A percentile compares a stretch with the other conserved stretches of the same genome.
These are phyloP conservation scores for Chlorospingus semifuscus DNA, from an alignment of 2,797 vertebrate species.

Conservation along the genomic window DNA sequence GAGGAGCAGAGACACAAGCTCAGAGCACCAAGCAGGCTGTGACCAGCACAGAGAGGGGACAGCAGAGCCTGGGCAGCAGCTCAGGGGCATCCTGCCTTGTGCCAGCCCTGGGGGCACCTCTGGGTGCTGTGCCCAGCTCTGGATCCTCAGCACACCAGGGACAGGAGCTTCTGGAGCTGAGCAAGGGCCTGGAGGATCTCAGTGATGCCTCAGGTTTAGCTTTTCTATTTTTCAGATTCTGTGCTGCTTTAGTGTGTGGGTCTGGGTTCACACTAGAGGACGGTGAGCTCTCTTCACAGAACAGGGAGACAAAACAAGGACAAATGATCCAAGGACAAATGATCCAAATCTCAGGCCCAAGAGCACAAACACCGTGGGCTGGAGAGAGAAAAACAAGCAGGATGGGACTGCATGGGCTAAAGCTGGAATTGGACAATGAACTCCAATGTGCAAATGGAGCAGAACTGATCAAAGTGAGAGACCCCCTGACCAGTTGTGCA, in stretches of 20 bases:
- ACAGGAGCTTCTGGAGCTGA: neutral
- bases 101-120: neutral
- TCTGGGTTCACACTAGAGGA: neutral
- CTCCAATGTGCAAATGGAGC: neutral
- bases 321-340: neutral
- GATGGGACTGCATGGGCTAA: neutral
- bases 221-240: neutral
- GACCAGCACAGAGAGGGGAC: neutral
- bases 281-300: neutral
- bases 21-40: neutral
- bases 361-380: neutral
- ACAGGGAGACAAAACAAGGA: neutral
- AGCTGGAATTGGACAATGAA: neutral
- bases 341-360: neutral
- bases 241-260: neutral
- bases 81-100: neutral
- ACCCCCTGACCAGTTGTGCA: rapidly evolving
- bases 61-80: neutral
- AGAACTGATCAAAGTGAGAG: neutral
- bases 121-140: neutral
- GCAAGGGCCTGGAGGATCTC: neutral
- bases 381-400: neutral
- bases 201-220: neutral
- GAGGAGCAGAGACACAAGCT: neutral
- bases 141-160: neutral